Evolutionary conservation across 2,113 vertebrate genomes (phyloP).

Genomic region (Rhegmatorhina hoffmannsi): DNA sequence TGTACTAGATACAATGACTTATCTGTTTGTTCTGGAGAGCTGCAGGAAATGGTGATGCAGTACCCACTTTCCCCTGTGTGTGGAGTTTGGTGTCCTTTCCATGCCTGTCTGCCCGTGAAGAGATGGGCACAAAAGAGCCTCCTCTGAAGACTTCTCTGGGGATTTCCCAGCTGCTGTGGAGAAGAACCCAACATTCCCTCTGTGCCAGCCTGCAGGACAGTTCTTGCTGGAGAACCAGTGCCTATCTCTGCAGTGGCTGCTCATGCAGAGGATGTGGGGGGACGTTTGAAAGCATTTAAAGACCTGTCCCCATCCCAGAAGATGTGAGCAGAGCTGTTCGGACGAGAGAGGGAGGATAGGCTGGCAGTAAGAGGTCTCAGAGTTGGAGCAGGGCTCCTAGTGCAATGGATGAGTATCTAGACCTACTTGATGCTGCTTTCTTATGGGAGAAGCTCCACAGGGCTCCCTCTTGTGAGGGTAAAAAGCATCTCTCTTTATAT

Average conservation of each 20-base stretch:
- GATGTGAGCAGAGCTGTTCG: neutral
- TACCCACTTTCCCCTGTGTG: neutral
- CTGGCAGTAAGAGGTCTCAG: neutral
- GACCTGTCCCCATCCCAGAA: neutral
- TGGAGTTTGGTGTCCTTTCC: neutral
- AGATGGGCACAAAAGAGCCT: neutral
- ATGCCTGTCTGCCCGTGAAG: neutral
- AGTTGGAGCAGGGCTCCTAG: neutral
- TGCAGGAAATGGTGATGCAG: neutral
- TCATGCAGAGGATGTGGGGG: neutral
- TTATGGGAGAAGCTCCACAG: neutral
- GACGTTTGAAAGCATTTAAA: neutral
- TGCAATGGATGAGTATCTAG: neutral
- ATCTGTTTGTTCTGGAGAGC: neutral
- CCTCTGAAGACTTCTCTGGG: neutral
- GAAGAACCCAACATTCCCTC: rapidly evolving
- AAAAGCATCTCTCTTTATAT: neutral
- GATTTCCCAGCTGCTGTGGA: neutral
- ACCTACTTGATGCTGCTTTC: neutral
- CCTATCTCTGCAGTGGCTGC: neutral
- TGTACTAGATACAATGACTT: neutral
- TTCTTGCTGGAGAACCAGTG: neutral
- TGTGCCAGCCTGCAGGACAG: neutral
- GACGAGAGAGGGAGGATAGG: neutral
- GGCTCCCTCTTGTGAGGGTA: neutral